phyloP scores from a whole-genome alignment of 2,888 invertebrate species.

The Ceraclea dissimilis region DNA sequence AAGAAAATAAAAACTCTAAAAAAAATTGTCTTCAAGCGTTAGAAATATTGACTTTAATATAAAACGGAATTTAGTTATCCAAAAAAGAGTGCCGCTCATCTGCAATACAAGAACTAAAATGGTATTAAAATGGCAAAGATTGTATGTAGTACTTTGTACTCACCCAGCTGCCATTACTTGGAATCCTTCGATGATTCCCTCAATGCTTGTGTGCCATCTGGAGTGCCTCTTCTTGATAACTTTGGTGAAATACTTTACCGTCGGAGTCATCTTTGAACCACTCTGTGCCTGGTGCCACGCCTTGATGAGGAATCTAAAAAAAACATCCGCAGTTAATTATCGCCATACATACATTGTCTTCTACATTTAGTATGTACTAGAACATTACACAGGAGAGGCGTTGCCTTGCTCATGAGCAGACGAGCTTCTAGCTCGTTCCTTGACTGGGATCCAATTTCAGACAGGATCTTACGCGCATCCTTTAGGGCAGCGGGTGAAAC shows the following conservation, averaged over 20 bases:
- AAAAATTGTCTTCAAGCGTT: background rate
- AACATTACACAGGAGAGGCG: no score
- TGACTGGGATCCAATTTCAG: no score
- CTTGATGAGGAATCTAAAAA: conserved; percentile 65
- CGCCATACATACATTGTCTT: background rate
- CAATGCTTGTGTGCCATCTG: conserved; percentile 41
- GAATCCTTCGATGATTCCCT: conserved; percentile 51
- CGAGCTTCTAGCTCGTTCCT: no score
- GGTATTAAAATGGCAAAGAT: no score
- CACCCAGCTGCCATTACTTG: conserved; percentile 58
- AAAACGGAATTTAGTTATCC: no score
- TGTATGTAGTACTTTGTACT: no score
- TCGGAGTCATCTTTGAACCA: conserved; percentile 56
- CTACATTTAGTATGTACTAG: background rate
- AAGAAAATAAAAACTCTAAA: background rate
- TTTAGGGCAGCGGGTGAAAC: no score
- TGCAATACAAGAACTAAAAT: no score
- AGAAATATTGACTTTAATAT: background rate
- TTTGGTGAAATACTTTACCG: conserved; percentile 58
- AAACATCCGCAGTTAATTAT: no score
- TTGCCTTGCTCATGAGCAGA: no score
- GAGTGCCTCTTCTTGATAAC: conserved; percentile 31
- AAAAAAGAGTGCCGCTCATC: no score
- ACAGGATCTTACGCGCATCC: no score
- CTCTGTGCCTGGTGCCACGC: conserved; percentile 61